Conservation (phyloP, 2,888 invertebrate species). For the Agrilus cyanescens region DNA sequence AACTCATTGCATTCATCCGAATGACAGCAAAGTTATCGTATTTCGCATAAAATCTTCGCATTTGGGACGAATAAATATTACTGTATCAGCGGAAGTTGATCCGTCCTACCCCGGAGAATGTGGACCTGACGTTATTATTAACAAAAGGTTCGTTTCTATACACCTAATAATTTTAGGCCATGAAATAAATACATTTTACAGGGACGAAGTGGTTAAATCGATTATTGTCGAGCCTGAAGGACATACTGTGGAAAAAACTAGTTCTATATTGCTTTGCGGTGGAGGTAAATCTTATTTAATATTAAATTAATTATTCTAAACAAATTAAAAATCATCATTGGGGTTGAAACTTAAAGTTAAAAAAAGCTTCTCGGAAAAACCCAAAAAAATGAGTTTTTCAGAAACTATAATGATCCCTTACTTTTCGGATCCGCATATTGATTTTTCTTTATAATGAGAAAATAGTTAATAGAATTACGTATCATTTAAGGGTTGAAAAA, state of each 20-base stretch:
- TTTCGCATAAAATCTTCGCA: constrained; percentile 25
- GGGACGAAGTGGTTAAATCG: constrained; percentile 51
- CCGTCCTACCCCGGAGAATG: constrained; percentile 35
- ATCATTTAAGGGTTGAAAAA: constrained; percentile 17
- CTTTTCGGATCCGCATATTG: too few species aligned
- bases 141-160: constrained; percentile 30
- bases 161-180: background rate
- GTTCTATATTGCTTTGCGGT: constrained; percentile 56
- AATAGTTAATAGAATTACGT: constrained; percentile 6
- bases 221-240: constrained; percentile 61
- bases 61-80: constrained; percentile 37
- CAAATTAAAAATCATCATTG: too few species aligned
- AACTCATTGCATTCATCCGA: constrained; percentile 26
- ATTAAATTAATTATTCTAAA: too few species aligned
- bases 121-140: constrained; percentile 38
- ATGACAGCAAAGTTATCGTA: constrained; percentile 26
- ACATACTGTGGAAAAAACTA: constrained; percentile 49
- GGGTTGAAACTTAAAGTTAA: too few species aligned
- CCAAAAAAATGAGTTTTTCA: too few species aligned
- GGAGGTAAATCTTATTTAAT: constrained; percentile 35
- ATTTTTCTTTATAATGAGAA: too few species aligned
- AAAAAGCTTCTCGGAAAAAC: too few species aligned
- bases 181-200: constrained; percentile 17
- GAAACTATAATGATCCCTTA: too few species aligned
- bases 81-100: constrained; percentile 38